A percentile compares a stretch with the other conserved stretches of the same genome.
phyloP scores from a whole-genome alignment of 2,888 invertebrate genomes.

The Ennomos fuscantarius region DNA sequence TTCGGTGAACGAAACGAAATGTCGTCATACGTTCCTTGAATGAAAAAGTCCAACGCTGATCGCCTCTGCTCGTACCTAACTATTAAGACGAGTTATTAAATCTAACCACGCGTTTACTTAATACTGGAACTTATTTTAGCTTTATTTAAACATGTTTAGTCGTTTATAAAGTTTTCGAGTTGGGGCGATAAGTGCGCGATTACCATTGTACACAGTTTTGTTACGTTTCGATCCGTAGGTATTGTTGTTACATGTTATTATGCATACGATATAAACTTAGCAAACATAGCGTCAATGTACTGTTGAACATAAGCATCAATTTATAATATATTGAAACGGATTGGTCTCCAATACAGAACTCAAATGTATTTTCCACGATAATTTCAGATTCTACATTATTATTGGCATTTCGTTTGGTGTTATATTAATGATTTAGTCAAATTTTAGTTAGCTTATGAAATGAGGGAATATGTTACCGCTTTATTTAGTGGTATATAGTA shows the following conservation, averaged over 20 bases:
- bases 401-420: slow-evolving; percentile 8
- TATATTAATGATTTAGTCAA: slow-evolving; percentile 24
- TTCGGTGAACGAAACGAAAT: no score
- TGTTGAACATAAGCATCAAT: neutral
- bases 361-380: neutral
- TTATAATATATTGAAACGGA: neutral
- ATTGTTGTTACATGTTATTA: slow-evolving; percentile 12
- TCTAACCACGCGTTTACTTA: no score
- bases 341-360: neutral
- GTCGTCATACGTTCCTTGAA: no score
- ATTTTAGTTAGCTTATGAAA: slow-evolving; percentile 30
- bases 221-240: neutral
- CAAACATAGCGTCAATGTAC: neutral
- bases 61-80: no score
- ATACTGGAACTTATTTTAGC: no score
- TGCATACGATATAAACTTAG: no score
- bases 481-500: slow-evolving; percentile 27
- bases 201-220: neutral
- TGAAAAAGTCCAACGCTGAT: no score
- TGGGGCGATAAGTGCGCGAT: no score
- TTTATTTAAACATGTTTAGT: no score
- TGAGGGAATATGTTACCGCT: slow-evolving; percentile 26
- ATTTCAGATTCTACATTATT: neutral
- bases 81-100: no score
- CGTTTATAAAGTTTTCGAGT: no score